These are phyloP conservation scores for Alcedo quadribrachys DNA, from an alignment of 2,797 vertebrate genomes.

Conservation along the genomic window DNA sequence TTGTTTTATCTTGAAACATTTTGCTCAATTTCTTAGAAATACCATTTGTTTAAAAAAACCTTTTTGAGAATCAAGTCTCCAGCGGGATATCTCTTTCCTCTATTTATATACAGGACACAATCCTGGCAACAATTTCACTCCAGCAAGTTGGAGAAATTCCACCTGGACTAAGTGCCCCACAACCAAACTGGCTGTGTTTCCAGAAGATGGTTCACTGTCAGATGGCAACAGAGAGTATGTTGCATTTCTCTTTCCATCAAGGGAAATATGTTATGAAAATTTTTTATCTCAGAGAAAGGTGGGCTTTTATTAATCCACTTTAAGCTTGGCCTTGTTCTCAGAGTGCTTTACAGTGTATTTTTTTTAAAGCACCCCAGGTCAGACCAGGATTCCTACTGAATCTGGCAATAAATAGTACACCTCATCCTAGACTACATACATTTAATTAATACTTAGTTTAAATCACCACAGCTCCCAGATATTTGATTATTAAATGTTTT, in stretches of 20 bases:
- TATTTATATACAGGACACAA: conserved; percentile 22
- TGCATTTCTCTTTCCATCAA: not conserved
- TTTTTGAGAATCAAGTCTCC: not conserved
- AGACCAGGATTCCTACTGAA: not conserved
- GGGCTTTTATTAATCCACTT: not conserved
- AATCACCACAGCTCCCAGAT: not conserved
- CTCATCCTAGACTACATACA: not conserved
- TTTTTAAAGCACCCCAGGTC: not conserved
- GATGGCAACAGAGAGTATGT: not conserved
- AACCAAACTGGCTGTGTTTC: not conserved
- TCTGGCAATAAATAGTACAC: not conserved
- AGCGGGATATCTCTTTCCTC: not conserved
- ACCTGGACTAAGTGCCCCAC: not conserved
- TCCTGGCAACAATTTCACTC: conserved; percentile 28
- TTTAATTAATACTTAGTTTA: not conserved
- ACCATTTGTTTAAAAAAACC: conserved; percentile 26
- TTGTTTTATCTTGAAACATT: conserved; percentile 65
- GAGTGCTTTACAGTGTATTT: not conserved
- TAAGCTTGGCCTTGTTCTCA: not conserved
- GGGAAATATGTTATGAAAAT: not conserved
- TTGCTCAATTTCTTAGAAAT: conserved; percentile 56
- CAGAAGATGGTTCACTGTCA: not conserved
- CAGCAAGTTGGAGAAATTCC: conserved; percentile 28
- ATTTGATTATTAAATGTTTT: not conserved
- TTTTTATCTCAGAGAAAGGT: not conserved